Evolutionary conservation across 2,113 vertebrate species (phyloP), one percentile per base, ranked within the genome.

Genomic region (Ivindomyrus marchei): DNA sequence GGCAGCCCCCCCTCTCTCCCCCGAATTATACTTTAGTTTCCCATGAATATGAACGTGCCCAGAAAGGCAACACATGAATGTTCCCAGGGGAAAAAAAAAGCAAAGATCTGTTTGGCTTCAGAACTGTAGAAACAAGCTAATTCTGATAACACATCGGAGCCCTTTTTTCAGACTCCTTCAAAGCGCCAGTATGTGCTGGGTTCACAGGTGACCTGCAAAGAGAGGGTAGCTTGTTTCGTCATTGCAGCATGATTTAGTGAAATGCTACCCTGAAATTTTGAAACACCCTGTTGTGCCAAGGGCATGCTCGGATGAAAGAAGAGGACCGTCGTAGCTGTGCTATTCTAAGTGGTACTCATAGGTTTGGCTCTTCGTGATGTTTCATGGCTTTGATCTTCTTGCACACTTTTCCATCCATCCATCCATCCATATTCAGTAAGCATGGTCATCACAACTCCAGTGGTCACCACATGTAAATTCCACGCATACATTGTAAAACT

Each of bases 41-140:
- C n/a, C 85, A 87, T 15, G 31, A 49, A 70, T 70, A 5, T 80
- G 74, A 80, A 80, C 74, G 36, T 80, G 87, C 56, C 87, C 87
- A 45, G 87, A 19, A 66, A 88, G 11, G 53, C 87, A 62, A 62
- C 87, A 24, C 87, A 45, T 36, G 24, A 19, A 52, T 87, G 47
- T 53, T 36, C 74, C 4, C 74, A 47, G 45, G 24, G 83, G 0
- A 4, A 45, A 45, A 10, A 46, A 42, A 42, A 85, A 85, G 17
- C 8, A 85, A 47, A 85, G 4, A 31, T 11, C 15, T 19, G 19
- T 87, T 4, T 52, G 85, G 85, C n/a, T 87, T 87, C 49, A 87
- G n/a, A 53, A 49, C n/a, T 49, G 46, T 31, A 87, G 46, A 3
- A 53, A 36, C 49, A 52, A 53, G 85, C 85, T 85, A 46, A 85